Base-by-base conservation (phyloP, 2,113 vertebrate genomes). In the Larimichthys crocea region DNA sequence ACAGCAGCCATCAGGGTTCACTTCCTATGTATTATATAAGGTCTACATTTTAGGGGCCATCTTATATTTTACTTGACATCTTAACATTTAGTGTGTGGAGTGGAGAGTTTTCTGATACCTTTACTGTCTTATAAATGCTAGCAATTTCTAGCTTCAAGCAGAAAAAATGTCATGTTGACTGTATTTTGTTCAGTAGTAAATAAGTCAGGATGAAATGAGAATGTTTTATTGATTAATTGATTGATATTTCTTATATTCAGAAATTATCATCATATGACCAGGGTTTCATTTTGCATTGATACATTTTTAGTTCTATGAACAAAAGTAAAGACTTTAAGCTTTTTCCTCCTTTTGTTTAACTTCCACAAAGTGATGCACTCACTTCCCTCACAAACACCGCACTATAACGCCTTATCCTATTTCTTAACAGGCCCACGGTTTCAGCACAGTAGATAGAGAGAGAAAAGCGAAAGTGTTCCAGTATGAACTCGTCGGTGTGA, bases 401-500 rank as follows among this genome's bases (percentile, higher is more conserved):
- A 24, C 62, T 22, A 17, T 24, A 20, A 56, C 16, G 46, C 26
- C 22, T 44, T 42, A 7, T 60, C 20, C 22, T 55, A 26, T 79
- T 64, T 78, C 79, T 22, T 35, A 63, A 82, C 59, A 57, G 61
- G 35, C 70, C 16, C 66, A 49, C 79, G 53, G n/a, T 35, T 87
- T 57, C 42, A 73, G 70, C 75, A 59, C 62, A 4, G 64, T 52
- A 67, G 49, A 74, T 16, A 44, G 17, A 77, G 40, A 75, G 67
- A 88, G 42, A 83, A 73, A 56, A 55, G 60, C 80, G 65, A 84
- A 73, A 78, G 59, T 76, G 61, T 91, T 94, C 86, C 73, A 77
- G 89, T 91, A 87, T 87, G 89, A 91, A 93, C 93, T 90, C 68
- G 76, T 91, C 46, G 84, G 83, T 89, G 87, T 91, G 90, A 93